These are phyloP conservation scores for Folsomia manolachei DNA, from an alignment of 2,888 invertebrate genomes.

Conservation along the genomic window DNA sequence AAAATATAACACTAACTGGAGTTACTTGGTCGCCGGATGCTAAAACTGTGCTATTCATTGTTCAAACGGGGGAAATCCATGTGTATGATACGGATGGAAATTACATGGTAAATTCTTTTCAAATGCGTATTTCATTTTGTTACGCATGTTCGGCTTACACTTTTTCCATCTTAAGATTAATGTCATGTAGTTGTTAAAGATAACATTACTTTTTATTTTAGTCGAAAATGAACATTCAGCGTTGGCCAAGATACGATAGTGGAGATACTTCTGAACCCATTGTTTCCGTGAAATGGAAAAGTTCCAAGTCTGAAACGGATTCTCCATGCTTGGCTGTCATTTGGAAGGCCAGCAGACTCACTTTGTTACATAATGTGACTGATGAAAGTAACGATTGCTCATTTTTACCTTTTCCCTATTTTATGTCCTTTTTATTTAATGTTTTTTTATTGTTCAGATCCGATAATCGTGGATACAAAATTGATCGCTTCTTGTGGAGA, in stretches of 20 bases:
- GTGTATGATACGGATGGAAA: slow-evolving; percentile 89
- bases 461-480: slow-evolving; percentile 31
- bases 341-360: slow-evolving; percentile 42
- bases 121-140: slow-evolving; percentile 6
- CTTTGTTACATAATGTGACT: slow-evolving; percentile 30
- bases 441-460: slow-evolving; percentile 24
- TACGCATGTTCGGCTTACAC: too few relatives aligned
- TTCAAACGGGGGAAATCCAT: slow-evolving; percentile 87
- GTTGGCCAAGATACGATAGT: slow-evolving; percentile 34
- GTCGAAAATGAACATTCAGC: slow-evolving; percentile 60
- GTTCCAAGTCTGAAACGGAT: slow-evolving; percentile 33
- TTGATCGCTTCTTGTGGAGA: slow-evolving; percentile 39
- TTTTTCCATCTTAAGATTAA: background rate
- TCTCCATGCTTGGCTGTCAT: slow-evolving; percentile 43
- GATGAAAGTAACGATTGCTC: slow-evolving; percentile 29
- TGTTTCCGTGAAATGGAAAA: slow-evolving; percentile 45
- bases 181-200: slow-evolving; percentile 5
- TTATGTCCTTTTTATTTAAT: background rate
- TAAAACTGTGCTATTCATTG: slow-evolving; percentile 80
- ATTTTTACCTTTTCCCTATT: background rate
- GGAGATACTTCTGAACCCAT: slow-evolving; percentile 43
- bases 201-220: slow-evolving; percentile 55
- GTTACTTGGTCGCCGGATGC: slow-evolving; percentile 98
- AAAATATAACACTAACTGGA: slow-evolving; percentile 73
- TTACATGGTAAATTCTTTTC: slow-evolving; percentile 58